phyloP scores from a whole-genome alignment of 2,113 vertebrate species.

The Rhineura floridana region DNA sequence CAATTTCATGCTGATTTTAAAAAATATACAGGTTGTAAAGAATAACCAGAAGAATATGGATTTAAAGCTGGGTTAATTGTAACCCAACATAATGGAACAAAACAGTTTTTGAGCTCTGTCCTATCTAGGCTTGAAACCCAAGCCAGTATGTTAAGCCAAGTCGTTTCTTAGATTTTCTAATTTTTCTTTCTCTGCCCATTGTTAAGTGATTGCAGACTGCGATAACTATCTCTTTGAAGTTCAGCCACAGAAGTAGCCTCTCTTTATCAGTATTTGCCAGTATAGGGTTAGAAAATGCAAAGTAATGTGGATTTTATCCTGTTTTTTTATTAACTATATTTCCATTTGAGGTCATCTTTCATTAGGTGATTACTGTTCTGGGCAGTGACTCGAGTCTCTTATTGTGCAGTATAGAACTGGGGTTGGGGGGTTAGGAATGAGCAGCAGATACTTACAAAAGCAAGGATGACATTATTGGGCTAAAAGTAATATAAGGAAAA shows the following conservation, averaged over 20 bases:
- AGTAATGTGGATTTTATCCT: slow-evolving; percentile 61
- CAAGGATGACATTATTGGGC: neutral
- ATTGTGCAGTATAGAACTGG: neutral
- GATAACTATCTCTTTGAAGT: slow-evolving; percentile 74
- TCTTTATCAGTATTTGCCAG: slow-evolving; percentile 68
- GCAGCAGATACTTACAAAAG: neutral
- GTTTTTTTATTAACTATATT: slow-evolving; percentile 42
- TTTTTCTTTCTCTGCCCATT: slow-evolving; percentile 71
- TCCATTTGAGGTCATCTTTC: slow-evolving; percentile 50
- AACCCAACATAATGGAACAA: slow-evolving; percentile 64
- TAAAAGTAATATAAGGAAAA: neutral
- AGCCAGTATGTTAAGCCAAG: slow-evolving; percentile 69
- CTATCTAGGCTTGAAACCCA: slow-evolving; percentile 69
- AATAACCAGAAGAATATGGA: neutral
- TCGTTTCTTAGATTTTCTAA: slow-evolving; percentile 69
- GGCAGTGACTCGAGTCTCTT: slow-evolving; percentile 40
- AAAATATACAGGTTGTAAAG: neutral
- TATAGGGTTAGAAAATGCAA: slow-evolving; percentile 51
- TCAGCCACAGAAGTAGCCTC: slow-evolving; percentile 64
- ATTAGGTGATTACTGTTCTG: slow-evolving; percentile 30
- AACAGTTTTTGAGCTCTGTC: slow-evolving; percentile 70
- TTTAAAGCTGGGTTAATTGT: slow-evolving; percentile 33
- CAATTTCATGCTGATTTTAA: neutral
- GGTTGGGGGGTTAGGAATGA: neutral
- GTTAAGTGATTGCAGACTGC: slow-evolving; percentile 74